phyloP scores from a whole-genome alignment of 2,888 invertebrate genomes.

The Cantharis lateralis region DNA sequence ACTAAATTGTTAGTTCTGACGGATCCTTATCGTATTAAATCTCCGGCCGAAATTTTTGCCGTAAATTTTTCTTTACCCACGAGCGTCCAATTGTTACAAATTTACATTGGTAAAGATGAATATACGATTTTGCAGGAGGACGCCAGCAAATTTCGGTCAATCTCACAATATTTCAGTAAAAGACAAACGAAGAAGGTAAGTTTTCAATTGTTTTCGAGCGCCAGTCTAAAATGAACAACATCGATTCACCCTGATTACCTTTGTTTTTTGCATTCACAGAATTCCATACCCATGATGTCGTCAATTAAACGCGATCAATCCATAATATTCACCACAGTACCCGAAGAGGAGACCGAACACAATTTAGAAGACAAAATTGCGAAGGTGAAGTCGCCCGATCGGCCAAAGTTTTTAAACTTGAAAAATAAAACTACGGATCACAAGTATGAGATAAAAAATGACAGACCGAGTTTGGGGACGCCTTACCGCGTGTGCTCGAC shows the following conservation, averaged over 20 bases:
- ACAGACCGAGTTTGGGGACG: constrained; percentile 34
- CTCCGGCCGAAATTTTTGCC: constrained; percentile 72
- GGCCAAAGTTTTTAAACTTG: constrained; percentile 54
- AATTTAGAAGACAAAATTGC: constrained; percentile 36
- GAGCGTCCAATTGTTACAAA: constrained; percentile 79
- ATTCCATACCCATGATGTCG: constrained; percentile 54
- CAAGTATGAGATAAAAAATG: constrained; percentile 31
- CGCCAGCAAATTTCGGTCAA: constrained; percentile 54
- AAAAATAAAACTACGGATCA: constrained; percentile 47
- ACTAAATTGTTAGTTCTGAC: constrained; percentile 81
- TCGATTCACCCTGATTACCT: no score
- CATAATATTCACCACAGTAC: constrained; percentile 80
- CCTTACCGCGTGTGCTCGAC: constrained; percentile 77
- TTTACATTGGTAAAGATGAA: constrained; percentile 72
- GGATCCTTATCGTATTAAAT: constrained; percentile 83
- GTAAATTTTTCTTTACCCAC: constrained; percentile 75
- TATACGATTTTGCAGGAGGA: constrained; percentile 60
- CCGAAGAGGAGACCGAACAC: constrained; percentile 68
- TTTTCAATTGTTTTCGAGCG: not conserved
- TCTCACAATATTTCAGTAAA: constrained; percentile 43
- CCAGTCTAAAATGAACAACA: no score
- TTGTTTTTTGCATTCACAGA: constrained; percentile 46
- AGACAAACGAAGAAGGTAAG: constrained; percentile 41
- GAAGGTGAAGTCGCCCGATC: constrained; percentile 38
- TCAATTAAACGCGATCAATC: constrained; percentile 80